A percentile compares a stretch with the other conserved stretches of the same genome.
phyloP scores from a whole-genome alignment of 2,797 vertebrate species.

The Clamator glandarius region DNA sequence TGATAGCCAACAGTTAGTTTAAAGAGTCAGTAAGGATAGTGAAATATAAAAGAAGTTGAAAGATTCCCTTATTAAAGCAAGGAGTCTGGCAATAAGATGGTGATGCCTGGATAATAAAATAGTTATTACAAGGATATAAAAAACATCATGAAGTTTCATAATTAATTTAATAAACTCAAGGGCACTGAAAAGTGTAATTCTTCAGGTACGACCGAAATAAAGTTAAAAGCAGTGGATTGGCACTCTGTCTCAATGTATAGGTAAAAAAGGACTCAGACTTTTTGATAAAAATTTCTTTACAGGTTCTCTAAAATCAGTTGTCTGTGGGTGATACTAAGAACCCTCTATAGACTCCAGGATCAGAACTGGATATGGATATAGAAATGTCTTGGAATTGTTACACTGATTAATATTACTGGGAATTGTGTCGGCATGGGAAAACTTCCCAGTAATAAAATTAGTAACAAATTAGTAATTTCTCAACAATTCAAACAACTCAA shows the following conservation, averaged over 20 bases:
- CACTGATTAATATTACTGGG: background rate
- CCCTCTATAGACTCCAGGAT: background rate
- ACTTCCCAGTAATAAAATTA: background rate
- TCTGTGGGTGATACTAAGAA: background rate
- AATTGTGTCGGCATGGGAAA: background rate
- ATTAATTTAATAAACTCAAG: background rate
- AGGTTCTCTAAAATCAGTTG: background rate
- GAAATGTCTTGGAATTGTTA: background rate
- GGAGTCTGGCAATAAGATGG: background rate
- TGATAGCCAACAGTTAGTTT: background rate
- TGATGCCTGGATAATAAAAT: background rate
- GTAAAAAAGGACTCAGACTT: background rate
- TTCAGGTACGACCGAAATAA: background rate
- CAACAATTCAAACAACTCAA: background rate
- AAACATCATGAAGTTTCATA: background rate
- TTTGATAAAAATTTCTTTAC: background rate
- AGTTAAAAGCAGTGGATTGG: background rate
- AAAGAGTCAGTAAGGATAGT: background rate
- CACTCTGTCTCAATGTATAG: background rate
- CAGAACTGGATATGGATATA: background rate
- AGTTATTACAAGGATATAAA: background rate
- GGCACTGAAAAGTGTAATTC: background rate
- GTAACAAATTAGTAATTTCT: background rate
- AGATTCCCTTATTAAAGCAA: background rate
- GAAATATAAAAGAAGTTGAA: background rate